A percentile compares a stretch with the other conserved stretches of the same genome.
Evolutionary conservation across 2,113 vertebrate species (phyloP).

Genomic region (Neogale vison): DNA sequence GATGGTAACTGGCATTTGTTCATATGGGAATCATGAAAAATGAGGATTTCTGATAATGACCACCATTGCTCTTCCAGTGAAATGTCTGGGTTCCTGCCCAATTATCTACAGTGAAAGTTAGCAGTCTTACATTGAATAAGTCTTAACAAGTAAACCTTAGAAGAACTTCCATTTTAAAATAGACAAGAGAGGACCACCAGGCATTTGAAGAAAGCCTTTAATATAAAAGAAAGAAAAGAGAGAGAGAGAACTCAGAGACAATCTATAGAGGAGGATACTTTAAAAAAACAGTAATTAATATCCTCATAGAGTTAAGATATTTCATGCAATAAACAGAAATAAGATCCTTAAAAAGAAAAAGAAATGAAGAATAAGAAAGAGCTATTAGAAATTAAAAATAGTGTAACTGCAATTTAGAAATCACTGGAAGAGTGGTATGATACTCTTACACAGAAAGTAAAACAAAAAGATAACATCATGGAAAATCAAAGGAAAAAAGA

Average conservation of each 20-base stretch:
- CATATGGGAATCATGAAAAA: slow-evolving; percentile 12
- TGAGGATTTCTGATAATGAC: not conserved
- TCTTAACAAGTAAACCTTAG: not conserved
- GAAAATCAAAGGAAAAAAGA: not conserved
- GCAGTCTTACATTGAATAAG: not conserved
- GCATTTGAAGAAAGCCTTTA: not conserved
- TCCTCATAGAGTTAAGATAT: not conserved
- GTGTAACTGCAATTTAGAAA: not conserved
- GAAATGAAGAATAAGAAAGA: not conserved
- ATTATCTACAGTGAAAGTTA: slow-evolving; percentile 7
- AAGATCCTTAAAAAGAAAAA: slow-evolving; percentile 37
- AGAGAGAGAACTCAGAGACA: not conserved
- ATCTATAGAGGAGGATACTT: not conserved
- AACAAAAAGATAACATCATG: not conserved
- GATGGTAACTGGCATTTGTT: slow-evolving; percentile 29
- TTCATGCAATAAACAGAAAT: slow-evolving; percentile 49
- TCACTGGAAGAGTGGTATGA: not conserved
- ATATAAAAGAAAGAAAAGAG: not conserved
- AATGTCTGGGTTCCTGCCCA: not conserved
- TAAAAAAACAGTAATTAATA: slow-evolving; percentile 24
- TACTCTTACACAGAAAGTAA: not conserved
- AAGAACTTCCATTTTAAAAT: slow-evolving; percentile 44
- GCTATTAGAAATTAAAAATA: slow-evolving; percentile 34
- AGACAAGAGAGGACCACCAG: not conserved
- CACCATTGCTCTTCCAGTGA: not conserved